Evolutionary conservation across 2,888 invertebrate genomes (phyloP).

Genomic region (Celastrina argiolus): DNA sequence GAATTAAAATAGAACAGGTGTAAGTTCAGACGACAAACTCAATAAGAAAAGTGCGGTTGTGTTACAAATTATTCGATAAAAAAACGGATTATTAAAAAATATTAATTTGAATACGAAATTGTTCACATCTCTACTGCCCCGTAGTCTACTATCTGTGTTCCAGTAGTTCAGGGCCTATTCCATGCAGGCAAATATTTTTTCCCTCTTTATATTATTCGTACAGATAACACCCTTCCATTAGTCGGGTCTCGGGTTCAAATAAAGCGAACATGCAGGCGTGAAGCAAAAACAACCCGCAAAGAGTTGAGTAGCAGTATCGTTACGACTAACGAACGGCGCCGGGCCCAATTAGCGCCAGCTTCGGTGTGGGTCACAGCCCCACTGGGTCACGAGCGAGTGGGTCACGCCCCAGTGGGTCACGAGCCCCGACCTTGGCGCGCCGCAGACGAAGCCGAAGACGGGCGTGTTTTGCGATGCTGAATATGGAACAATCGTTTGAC

Average conservation of each 20-base stretch:
- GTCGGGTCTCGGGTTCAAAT: not conserved
- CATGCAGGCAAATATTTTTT: no score
- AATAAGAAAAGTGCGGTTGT: no score
- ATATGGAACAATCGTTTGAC: constrained; percentile 3
- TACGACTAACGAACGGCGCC: constrained; percentile 11
- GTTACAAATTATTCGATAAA: no score
- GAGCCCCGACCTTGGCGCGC: not conserved
- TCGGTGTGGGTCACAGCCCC: not conserved
- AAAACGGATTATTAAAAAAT: no score
- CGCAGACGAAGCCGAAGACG: not conserved
- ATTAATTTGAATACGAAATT: no score
- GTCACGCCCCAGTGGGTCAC: not conserved
- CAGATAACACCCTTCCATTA: no score
- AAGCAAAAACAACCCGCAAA: constrained; percentile 8
- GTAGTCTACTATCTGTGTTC: no score
- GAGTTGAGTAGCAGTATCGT: constrained; percentile 1
- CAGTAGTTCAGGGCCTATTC: no score
- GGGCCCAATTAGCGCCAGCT: not conserved
- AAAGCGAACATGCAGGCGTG: not conserved
- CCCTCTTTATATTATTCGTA: no score
- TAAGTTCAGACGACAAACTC: no score
- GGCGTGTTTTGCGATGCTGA: not conserved
- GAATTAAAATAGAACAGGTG: no score
- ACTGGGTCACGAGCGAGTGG: constrained; percentile 1
- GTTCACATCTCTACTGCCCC: no score